Evolutionary conservation across 2,113 vertebrate genomes (phyloP).

Genomic region (Centropus unirufus): DNA sequence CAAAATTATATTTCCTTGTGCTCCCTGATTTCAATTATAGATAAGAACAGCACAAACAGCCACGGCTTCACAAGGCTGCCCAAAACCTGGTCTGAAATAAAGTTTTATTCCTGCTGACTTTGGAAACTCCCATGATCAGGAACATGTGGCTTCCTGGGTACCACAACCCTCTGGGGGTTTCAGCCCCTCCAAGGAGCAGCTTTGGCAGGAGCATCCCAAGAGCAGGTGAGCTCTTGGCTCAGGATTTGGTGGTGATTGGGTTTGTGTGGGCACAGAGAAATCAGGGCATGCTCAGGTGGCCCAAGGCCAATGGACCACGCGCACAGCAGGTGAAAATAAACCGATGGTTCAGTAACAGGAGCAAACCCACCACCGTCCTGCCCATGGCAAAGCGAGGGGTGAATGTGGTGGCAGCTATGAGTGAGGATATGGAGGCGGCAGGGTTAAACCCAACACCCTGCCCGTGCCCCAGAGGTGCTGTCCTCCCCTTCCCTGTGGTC

Average conservation of each 20-base stretch:
- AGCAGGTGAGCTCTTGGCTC: not conserved
- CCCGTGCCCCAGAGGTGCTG: too few relatives aligned
- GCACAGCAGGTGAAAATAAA: too few relatives aligned
- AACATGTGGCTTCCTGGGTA: accelerated
- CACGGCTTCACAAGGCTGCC: not conserved
- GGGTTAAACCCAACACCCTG: too few relatives aligned
- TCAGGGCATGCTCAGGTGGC: not conserved
- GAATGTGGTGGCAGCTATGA: too few relatives aligned
- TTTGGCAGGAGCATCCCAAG: not conserved
- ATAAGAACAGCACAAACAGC: not conserved
- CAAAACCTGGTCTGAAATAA: not conserved
- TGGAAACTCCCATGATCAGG: not conserved
- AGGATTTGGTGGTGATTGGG: not conserved
- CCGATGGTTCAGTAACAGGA: too few relatives aligned
- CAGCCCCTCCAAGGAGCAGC: not conserved
- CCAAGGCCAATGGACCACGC: accelerated
- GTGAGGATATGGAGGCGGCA: too few relatives aligned
- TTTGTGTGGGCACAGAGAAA: not conserved
- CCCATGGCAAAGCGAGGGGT: too few relatives aligned
- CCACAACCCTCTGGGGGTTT: not conserved
- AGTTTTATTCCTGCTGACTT: accelerated
- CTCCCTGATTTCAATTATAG: not conserved
- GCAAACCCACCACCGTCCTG: too few relatives aligned
- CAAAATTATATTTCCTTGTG: not conserved
- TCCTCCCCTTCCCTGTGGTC: too few relatives aligned